Base-by-base conservation (phyloP, 2,888 invertebrate species). In the Alitta virens region DNA sequence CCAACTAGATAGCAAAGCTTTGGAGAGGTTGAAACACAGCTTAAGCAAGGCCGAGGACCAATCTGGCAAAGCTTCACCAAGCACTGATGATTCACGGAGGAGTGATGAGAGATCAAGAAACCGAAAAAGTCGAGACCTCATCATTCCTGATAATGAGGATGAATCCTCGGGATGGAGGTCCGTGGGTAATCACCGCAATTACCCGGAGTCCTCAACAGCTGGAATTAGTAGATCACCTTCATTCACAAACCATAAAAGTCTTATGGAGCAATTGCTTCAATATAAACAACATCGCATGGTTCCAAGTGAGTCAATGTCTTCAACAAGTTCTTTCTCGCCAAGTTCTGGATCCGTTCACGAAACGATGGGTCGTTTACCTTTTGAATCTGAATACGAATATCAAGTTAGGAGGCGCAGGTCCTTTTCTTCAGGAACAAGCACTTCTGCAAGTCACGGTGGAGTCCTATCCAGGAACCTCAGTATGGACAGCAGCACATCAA, bases 321-420 rank as follows among this genome's bases (percentile, higher is more conserved):
- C 33, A 7, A 33, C 51, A 14, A 59, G 59, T 18, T 59, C 51
- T 7, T 46, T 51, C 2, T 40, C 23, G n/a, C 33, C 58, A 25
- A 23, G 23, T 23, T 27, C 27, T 26, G 51, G 38, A 9, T 50
- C 52, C 24, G 21, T 27, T 12, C 23, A 9, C 3, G 18, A 57
- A 18, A 18, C 21, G n/a, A n/a, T 12, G 40, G 24, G n/a, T 12
- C 49, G 38, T 7, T 49, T 59, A 18, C 59, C 59, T 14, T 59
- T 40, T 40, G 59, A 59, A 23, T 23, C 24, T 2, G 59, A 59
- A 1, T 52, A 59, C 23, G 59, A 59, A 21, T 59, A 52, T 21
- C 52, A 59, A 38, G 52, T 59, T 12, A 2, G 33, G 3, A 54
- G 27, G 33, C 26, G 38, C 26, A 3, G 55, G 18, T 24, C n/a